Evolutionary conservation across 1,140 invertebrate genomes (phyloP).

Genomic region (Apis dorsata): DNA sequence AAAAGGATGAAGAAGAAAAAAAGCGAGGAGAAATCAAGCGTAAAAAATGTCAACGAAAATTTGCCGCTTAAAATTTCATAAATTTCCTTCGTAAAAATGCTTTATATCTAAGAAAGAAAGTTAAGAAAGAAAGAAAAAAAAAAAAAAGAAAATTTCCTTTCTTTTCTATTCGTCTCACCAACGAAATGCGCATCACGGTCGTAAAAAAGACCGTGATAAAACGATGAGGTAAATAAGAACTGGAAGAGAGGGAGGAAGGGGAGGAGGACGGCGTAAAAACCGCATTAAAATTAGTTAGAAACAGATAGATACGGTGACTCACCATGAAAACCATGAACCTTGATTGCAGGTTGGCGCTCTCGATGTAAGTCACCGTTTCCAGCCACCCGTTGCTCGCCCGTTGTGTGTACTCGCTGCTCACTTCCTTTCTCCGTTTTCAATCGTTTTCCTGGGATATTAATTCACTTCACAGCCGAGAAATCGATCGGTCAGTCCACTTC

Average conservation of each 20-base stretch:
- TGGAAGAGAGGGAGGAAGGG: too few species aligned
- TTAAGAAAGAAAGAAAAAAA: neutral
- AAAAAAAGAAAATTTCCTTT: too few species aligned
- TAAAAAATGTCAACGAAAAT: slow-evolving; percentile 11
- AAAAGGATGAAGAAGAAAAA: neutral
- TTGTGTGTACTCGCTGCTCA: slow-evolving; percentile 46
- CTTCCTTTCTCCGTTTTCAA: slow-evolving; percentile 60
- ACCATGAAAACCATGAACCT: slow-evolving; percentile 82
- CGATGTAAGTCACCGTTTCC: slow-evolving; percentile 80
- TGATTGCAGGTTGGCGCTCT: slow-evolving; percentile 81
- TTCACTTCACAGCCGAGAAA: slow-evolving; percentile 57
- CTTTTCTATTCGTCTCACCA: too few species aligned
- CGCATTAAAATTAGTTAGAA: slow-evolving; percentile 36
- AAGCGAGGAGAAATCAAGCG: slow-evolving; percentile 38
- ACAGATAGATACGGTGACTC: slow-evolving; percentile 66
- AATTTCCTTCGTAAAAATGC: too few species aligned
- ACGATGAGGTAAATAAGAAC: neutral
- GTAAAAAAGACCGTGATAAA: neutral
- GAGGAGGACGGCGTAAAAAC: neutral
- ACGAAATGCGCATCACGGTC: too few species aligned
- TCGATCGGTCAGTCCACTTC: slow-evolving; percentile 48
- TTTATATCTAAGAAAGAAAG: neutral
- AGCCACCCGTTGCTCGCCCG: slow-evolving; percentile 72
- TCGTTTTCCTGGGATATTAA: slow-evolving; percentile 45
- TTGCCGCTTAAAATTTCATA: too few species aligned